Base-by-base conservation (phyloP, 2,113 vertebrate genomes). In the Callipepla californica region DNA sequence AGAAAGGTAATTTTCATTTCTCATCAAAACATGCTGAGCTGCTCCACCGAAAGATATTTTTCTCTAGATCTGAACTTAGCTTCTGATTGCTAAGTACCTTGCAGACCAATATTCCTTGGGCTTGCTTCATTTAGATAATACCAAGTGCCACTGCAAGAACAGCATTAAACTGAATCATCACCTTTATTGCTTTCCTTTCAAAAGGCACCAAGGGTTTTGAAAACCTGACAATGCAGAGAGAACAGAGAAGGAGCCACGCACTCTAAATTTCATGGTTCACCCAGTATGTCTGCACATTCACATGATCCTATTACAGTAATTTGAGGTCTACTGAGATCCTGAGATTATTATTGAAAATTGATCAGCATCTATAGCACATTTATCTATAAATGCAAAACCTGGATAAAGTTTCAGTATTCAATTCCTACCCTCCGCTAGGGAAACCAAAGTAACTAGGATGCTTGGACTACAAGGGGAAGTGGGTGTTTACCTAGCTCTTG, bases 91-190 rank as follows among this genome's bases (percentile, higher is more conserved):
- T 80, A 92, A 93, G 66, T 45, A 75, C 91, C 53, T 78, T 50
- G 62, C 69, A 87, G 65, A 88, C 74, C 67, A 94, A 44, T 78
- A 92, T 45, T 92, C 84, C 69, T 63, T 82, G 34, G 51, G 36
- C 68, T 87, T 77, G 69, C 42, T 95, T 89, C 81, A 77, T 87
- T 93, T 81, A 67, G 65, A 40, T 84, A 93, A 94, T 44, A 88
- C 79, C 93, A 88, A 80, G 23, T 76, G 76, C 32, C 62, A 69
- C 40, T 77, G 86, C 63, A 92, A 75, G 80, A 85, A 55, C 44
- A 75, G 48, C 77, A 80, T 61, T 90, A 90, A 95, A 95, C 30
- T 76, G 80, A 94, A 81, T 72, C 65, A 88, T 36, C 53, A 80
- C 26, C 73, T 89, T 92, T 82, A 86, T 4, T 87, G 57, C 48